A percentile compares a stretch with the other conserved stretches of the same genome.
These are phyloP conservation scores for Alentia gelatinosa DNA, from an alignment of 2,888 invertebrate genomes.

Conservation along the genomic window DNA sequence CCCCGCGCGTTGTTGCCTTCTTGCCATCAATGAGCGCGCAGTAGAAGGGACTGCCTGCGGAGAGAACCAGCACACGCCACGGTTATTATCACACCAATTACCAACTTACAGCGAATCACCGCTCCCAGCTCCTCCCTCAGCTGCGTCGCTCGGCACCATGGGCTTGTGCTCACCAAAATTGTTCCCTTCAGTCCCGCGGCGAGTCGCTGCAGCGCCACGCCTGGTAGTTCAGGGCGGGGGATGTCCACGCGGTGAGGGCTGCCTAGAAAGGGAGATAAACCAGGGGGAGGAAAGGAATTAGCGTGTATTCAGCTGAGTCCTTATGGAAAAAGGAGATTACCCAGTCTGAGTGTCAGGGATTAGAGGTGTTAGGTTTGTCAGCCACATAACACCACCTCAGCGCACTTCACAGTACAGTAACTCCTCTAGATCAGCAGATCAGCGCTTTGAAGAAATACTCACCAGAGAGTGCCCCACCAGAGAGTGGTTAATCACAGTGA, in stretches of 20 bases:
- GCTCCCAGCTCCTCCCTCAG: background rate
- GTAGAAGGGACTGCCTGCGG: slow-evolving; percentile 71
- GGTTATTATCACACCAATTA: background rate
- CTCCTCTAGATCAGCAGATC: no score
- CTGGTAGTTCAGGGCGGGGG: background rate
- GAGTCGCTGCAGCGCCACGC: background rate
- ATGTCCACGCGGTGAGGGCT: background rate
- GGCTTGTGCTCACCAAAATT: background rate
- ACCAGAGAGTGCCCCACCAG: no score
- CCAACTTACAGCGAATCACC: background rate
- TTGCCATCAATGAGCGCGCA: slow-evolving; percentile 70
- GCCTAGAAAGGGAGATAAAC: background rate
- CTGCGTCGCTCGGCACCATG: background rate
- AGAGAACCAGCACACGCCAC: background rate
- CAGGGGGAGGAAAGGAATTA: background rate
- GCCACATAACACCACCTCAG: no score
- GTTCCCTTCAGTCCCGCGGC: background rate
- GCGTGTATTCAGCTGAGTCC: no score
- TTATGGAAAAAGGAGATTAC: no score
- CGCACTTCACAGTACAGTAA: no score
- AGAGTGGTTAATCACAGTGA: no score
- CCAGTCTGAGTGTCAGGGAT: no score
- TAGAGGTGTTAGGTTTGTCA: no score
- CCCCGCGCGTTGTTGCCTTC: slow-evolving; percentile 73
- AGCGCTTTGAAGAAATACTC: no score